Evolutionary conservation across 2,888 invertebrate species (phyloP).

Genomic region (Oxystoma pomonae): DNA sequence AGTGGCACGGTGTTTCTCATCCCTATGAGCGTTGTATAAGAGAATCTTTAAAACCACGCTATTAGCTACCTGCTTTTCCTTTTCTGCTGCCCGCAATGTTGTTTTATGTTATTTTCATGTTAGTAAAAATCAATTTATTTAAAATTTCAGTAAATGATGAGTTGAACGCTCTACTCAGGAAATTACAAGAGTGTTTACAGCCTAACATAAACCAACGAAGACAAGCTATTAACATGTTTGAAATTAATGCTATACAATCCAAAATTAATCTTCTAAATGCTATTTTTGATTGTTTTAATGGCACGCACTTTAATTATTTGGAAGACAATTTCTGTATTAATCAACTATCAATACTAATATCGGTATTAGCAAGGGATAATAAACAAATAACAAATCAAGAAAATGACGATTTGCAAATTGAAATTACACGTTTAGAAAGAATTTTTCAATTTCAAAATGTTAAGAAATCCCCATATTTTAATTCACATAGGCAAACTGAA

Average conservation of each 20-base stretch:
- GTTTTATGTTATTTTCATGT: no score
- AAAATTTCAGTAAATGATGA: no score
- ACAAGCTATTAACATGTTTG: conserved; percentile 18
- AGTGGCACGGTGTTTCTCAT: no score
- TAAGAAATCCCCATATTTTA: conserved; percentile 12
- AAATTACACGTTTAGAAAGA: conserved; percentile 36
- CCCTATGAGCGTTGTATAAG: no score
- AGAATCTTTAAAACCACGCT: no score
- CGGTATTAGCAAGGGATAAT: background rate
- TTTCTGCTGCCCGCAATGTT: no score
- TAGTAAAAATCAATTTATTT: no score
- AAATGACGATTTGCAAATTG: conserved; percentile 36
- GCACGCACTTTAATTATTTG: background rate
- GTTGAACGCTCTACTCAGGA: background rate
- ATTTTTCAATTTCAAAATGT: conserved; percentile 32
- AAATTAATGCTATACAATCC: conserved; percentile 17
- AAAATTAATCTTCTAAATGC: conserved; percentile 17
- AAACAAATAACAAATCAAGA: conserved; percentile 34
- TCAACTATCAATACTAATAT: background rate
- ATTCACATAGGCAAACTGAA: no score
- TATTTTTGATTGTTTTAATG: conserved; percentile 10
- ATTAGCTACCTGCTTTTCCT: no score
- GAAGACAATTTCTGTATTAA: background rate
- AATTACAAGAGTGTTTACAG: conserved; percentile 2
- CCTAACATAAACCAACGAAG: conserved; percentile 9